Evolutionary conservation across 2,888 invertebrate genomes (phyloP), one percentile per base, ranked within the genome.

Genomic region (Piscicola geometra): DNA sequence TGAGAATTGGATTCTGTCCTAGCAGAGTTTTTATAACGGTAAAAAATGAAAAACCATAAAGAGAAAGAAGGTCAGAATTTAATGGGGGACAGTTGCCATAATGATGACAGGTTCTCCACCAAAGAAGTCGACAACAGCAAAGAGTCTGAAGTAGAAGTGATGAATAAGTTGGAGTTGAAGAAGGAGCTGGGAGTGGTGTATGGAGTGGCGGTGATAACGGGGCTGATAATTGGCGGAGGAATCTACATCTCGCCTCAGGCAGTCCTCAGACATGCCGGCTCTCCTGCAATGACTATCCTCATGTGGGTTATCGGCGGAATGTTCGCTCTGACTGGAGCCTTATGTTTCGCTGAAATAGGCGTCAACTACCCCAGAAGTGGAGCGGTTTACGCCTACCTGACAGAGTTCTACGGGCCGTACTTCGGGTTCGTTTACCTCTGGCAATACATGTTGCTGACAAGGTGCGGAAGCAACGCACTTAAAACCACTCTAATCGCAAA

Each of bases 291-390:
- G 85, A 92, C 94, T 0, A 88, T 95, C 71, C 89, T 94, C 72
- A 90, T 96, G 76, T 96, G 96, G 96, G 88, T 92, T 36, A 87
- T 92, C 68, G 93, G 93, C 0, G 96, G 96, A 28, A 83, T 92
- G 52, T 88, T 83, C 76, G 93, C 82, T 18, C 80, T 91, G 73
- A 86, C 93, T 75, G 94, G 94, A 21, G 93, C 94, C 0, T 88
- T 93, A 15, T 93, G 93, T 84, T 94, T 92, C 84, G 93, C 94
- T 0, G 94, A 95, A 86, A 88, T 94, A 75, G 95, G 95, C 2
- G 64, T 94, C 0, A 91, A 91, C 52, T 92, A 95, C 80, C 91
- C 91, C 0, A 82, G 92, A 70, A 83, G 84, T 1, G 85, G 85
- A 0, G 85, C 84, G 21, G 84, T 84, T 77, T 85, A 84, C 76